Evolutionary conservation across 2,113 vertebrate genomes (phyloP), one percentile per base, ranked within the genome.

Genomic region (Uropsilus gracilis): DNA sequence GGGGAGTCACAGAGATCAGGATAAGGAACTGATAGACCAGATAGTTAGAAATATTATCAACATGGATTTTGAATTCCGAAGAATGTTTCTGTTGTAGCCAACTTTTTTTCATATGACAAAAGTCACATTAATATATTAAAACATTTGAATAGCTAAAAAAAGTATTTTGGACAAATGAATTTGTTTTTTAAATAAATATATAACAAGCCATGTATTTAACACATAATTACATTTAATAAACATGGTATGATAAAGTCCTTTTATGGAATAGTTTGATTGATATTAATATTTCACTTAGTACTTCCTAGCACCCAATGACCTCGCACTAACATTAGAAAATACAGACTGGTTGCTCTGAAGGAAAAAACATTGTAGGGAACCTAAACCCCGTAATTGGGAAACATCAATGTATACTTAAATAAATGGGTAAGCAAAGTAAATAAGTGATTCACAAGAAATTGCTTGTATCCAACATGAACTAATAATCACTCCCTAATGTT

Each of bases 321-420:
- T 71, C 64, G 42, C 12, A 83, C 24, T 82, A 53, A 50, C 90
- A 91, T 32, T 64, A 75, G 46, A 93, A 96, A 94, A n/a, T 61
- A 84, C 34, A 84, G 69, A 91, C 32, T 28, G 8, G 42, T 89
- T 78, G 78, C 50, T 86, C 78, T 66, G 46, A 59, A 73, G 78
- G 37, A 92, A 57, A 61, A 61, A 64, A 28, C 24, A 63, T 32
- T 4, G 37, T 37, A 71, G 55, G 37, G 77, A 87, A 46, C 4
- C 8, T 48, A 86, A 83, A 61, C 39, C 75, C 48, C 91, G 39
- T 61, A 64, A 93, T 91, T 89, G 87, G 39, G 48, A 91, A 83
- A 37, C 6, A 76, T 80, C 57, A 71, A 22, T 34, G 53, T 76
- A 59, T 64, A 80, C 66, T 95, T 76, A 91, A 95, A 55, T 59